A percentile compares a stretch with the other conserved stretches of the same genome.
These are phyloP conservation scores for Stegodyphus mimosarum DNA, from an alignment of 1,140 invertebrate species.

Conservation along the genomic window DNA sequence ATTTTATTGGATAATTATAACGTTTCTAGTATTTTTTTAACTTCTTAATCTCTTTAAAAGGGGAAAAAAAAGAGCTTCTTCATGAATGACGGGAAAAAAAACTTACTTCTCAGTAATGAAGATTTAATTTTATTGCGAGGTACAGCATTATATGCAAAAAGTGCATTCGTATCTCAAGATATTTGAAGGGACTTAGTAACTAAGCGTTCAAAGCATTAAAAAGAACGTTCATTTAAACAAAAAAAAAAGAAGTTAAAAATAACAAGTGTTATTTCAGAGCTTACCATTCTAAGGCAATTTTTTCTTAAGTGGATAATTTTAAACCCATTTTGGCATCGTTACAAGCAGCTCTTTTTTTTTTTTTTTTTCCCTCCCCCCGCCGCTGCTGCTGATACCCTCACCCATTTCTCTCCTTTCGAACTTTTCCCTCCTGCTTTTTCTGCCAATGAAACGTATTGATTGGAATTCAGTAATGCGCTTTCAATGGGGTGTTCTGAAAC, in stretches of 20 bases:
- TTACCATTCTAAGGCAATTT: constrained; percentile 16
- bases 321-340: constrained; percentile 39
- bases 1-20: too few species aligned
- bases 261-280: constrained; percentile 4
- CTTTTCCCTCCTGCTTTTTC: background rate
- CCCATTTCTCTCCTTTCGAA: background rate
- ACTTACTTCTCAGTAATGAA: too few species aligned
- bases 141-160: too few species aligned
- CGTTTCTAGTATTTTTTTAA: too few species aligned
- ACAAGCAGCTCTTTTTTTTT: constrained; percentile 12
- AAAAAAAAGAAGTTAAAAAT: background rate
- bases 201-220: background rate
- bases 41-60: too few species aligned
- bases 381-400: background rate
- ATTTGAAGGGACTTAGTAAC: background rate
- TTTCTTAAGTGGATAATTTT: constrained; percentile 31
- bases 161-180: background rate
- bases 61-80: too few species aligned
- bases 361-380: too few species aligned
- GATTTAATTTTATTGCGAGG: too few species aligned
- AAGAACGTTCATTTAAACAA: background rate
- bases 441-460: constrained; percentile 14
- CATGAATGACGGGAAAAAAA: too few species aligned
- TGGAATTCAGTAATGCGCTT: background rate
- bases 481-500: background rate